phyloP scores from a whole-genome alignment of 2,113 vertebrate species.

The Clarias gariepinus region DNA sequence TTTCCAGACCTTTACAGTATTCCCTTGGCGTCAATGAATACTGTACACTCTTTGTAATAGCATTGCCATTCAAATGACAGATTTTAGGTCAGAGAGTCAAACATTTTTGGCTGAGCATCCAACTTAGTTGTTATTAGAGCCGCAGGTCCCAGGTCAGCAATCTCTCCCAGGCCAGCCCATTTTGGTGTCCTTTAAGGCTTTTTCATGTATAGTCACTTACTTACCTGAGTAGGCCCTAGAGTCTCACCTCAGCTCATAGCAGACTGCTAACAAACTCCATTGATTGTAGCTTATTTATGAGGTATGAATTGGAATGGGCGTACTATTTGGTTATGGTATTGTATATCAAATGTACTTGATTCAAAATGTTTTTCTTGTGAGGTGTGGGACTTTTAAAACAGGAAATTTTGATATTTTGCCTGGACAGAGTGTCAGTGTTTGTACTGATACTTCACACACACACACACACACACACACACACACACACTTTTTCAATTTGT shows the following conservation, averaged over 20 bases:
- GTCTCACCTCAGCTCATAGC: constrained; percentile 26
- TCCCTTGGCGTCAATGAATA: constrained; percentile 12
- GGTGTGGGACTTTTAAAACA: constrained; percentile 30
- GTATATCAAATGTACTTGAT: constrained; percentile 30
- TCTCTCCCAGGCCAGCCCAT: constrained; percentile 11
- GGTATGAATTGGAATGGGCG: constrained; percentile 33
- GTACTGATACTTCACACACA: constrained; percentile 1
- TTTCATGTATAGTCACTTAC: constrained; percentile 35
- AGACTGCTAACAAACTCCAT: constrained; percentile 35
- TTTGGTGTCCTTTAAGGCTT: constrained; percentile 18
- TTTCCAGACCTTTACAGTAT: neutral
- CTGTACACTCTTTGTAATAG: neutral
- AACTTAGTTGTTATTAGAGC: constrained; percentile 17
- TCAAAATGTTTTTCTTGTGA: constrained; percentile 34
- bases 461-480: neutral
- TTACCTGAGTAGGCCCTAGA: constrained; percentile 24
- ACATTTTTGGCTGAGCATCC: neutral
- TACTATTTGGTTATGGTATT: constrained; percentile 22
- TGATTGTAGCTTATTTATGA: constrained; percentile 43
- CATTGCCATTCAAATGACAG: neutral
- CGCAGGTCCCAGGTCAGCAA: constrained; percentile 19
- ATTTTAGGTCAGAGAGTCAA: constrained; percentile 16
- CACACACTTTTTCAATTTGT: constrained; percentile 1
- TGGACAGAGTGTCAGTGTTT: constrained; percentile 28
- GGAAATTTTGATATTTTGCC: constrained; percentile 39